A percentile compares a stretch with the other conserved stretches of the same genome.
phyloP scores from a whole-genome alignment of 1,140 invertebrate genomes.

The Caenorhabditis elegans region DNA sequence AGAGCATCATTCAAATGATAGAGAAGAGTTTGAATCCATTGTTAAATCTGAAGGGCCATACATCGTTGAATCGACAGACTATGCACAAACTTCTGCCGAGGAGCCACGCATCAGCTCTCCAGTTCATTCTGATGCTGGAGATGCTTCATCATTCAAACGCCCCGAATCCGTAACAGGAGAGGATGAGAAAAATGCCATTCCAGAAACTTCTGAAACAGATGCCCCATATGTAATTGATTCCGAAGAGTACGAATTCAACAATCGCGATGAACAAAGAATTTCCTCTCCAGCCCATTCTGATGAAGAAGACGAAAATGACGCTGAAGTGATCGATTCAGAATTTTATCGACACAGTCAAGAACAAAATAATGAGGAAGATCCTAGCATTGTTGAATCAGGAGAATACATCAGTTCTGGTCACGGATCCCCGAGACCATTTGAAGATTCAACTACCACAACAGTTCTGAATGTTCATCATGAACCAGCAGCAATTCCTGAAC shows the following conservation, averaged over 20 bases:
- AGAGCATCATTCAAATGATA: neutral
- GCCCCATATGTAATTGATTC: slow-evolving; percentile 27
- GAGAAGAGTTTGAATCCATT: neutral
- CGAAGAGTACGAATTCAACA: neutral
- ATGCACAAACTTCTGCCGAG: neutral
- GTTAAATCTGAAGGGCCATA: neutral
- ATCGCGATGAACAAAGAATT: slow-evolving; percentile 1
- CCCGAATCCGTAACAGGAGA: neutral
- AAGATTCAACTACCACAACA: neutral
- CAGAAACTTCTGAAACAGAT: neutral
- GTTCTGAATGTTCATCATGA: slow-evolving; percentile 14
- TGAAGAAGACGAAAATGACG: neutral
- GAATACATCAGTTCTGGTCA: neutral
- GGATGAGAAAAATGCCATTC: no score
- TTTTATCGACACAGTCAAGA: neutral
- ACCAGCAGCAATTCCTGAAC: slow-evolving; percentile 8
- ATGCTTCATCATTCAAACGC: neutral
- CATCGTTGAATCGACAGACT: neutral
- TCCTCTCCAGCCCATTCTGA: slow-evolving; percentile 4
- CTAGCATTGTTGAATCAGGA: neutral
- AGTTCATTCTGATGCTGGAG: neutral
- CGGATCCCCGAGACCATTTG: neutral
- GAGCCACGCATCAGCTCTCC: neutral
- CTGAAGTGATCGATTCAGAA: neutral
- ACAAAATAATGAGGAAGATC: neutral